These are phyloP conservation scores for Oryzias woworae DNA, from an alignment of 2,113 vertebrate genomes.

Conservation along the genomic window DNA sequence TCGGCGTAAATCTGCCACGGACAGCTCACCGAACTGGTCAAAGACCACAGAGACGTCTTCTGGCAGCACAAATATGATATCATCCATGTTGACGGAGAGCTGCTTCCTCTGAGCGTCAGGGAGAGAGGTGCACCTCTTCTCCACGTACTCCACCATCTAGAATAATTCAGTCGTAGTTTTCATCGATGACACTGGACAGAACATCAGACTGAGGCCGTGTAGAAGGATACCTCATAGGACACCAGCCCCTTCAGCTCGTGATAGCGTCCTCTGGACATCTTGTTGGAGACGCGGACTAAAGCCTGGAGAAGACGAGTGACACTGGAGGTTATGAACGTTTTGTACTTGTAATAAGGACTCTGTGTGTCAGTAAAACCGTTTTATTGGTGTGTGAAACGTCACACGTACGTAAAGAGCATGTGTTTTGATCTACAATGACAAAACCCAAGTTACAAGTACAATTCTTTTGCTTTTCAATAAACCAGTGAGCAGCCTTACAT, in stretches of 20 bases:
- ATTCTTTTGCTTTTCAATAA: too few relatives aligned
- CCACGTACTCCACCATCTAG: slow-evolving; percentile 46
- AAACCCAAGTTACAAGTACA: too few relatives aligned
- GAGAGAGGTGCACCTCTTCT: slow-evolving; percentile 41
- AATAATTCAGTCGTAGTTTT: background rate
- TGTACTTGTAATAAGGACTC: too few relatives aligned
- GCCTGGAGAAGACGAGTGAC: slow-evolving; percentile 43
- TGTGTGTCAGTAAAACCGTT: too few relatives aligned
- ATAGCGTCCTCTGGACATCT: slow-evolving; percentile 57
- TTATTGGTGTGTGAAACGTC: too few relatives aligned
- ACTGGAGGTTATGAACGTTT: background rate
- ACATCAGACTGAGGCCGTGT: background rate
- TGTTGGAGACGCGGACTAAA: slow-evolving; percentile 56
- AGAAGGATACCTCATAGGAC: slow-evolving; percentile 55
- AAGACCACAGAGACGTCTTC: slow-evolving; percentile 58
- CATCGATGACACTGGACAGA: too few relatives aligned
- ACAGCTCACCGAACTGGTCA: slow-evolving; percentile 40
- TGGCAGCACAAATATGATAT: slow-evolving; percentile 61
- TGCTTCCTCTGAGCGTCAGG: slow-evolving; percentile 30
- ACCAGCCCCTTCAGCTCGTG: slow-evolving; percentile 47
- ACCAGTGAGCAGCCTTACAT: too few relatives aligned
- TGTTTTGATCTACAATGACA: too few relatives aligned
- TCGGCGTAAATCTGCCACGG: too few relatives aligned
- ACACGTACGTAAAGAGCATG: too few relatives aligned
- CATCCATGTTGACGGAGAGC: slow-evolving; percentile 46